These are phyloP conservation scores for Enteromius mattozi DNA, from an alignment of 2,797 vertebrate species.

Conservation along the genomic window DNA sequence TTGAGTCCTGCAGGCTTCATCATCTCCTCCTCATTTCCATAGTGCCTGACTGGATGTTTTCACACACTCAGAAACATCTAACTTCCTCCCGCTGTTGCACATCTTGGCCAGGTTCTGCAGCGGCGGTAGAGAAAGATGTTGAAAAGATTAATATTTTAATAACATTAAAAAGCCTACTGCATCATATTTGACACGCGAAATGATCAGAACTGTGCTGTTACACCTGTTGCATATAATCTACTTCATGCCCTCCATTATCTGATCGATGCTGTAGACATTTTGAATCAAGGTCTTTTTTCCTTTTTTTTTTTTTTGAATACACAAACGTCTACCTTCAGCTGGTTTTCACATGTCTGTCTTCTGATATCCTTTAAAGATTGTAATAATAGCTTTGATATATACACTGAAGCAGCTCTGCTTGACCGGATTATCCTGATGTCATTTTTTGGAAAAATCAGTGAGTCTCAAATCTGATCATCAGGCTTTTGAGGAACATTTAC, in stretches of 20 bases:
- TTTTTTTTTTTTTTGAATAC: too few relatives aligned
- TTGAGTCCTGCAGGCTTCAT: neutral
- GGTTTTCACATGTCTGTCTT: neutral
- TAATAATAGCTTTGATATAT: neutral
- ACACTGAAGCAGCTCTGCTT: neutral
- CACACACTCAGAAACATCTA: slow-evolving; percentile 88
- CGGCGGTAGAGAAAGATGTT: slow-evolving; percentile 55
- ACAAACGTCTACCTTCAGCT: too few relatives aligned
- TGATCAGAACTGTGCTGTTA: too few relatives aligned
- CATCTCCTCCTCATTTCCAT: slow-evolving; percentile 55
- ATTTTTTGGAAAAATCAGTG: too few relatives aligned
- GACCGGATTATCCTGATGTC: too few relatives aligned
- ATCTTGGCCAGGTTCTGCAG: slow-evolving; percentile 92
- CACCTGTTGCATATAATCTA: too few relatives aligned
- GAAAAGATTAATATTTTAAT: neutral
- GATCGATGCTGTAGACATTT: too few relatives aligned
- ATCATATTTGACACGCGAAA: too few relatives aligned
- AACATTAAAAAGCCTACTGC: too few relatives aligned
- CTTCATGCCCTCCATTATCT: too few relatives aligned
- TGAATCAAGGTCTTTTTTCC: too few relatives aligned
- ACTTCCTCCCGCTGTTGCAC: slow-evolving; percentile 85
- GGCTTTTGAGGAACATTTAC: neutral
- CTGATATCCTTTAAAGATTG: neutral
- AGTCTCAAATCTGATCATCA: neutral
- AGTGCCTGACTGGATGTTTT: slow-evolving; percentile 72